These are phyloP conservation scores for Thymelicus acteon DNA, from an alignment of 2,888 invertebrate genomes.

Conservation along the genomic window DNA sequence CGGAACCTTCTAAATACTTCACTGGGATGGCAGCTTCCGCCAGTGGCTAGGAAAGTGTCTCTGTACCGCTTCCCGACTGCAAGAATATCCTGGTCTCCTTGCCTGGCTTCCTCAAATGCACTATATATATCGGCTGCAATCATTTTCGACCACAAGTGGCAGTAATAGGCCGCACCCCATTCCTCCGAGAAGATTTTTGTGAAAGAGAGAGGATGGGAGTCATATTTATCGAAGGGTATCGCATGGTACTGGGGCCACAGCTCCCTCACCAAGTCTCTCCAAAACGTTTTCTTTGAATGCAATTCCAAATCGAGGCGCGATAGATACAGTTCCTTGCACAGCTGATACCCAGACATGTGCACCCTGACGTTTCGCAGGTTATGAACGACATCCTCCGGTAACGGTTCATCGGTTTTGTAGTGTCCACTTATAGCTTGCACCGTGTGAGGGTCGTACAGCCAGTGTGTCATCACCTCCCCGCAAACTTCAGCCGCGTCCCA, in stretches of 20 bases:
- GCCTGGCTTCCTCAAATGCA: conserved; percentile 90
- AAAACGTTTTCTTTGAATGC: conserved; percentile 90
- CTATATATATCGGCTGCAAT: conserved; percentile 95
- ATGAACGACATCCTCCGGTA: conserved; percentile 87
- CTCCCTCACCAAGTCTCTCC: conserved; percentile 91
- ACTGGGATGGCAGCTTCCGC: conserved; percentile 92
- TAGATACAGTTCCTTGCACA: conserved; percentile 92
- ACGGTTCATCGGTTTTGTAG: conserved; percentile 88
- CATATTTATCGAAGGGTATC: conserved; percentile 90
- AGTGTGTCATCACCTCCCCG: conserved; percentile 92
- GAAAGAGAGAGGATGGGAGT: conserved; percentile 94
- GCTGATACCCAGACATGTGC: conserved; percentile 91
- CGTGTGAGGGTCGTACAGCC: conserved; percentile 88
- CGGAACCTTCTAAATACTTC: conserved; percentile 96
- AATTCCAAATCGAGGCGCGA: conserved; percentile 93
- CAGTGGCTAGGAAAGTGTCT: conserved; percentile 92
- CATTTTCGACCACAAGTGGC: conserved; percentile 93
- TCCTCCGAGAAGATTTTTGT: conserved; percentile 92
- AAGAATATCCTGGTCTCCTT: conserved; percentile 77
- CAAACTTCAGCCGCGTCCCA: conserved; percentile 96
- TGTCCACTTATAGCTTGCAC: conserved; percentile 89
- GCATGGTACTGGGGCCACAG: conserved; percentile 93
- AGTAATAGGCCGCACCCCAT: conserved; percentile 94
- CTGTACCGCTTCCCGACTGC: conserved; percentile 89
- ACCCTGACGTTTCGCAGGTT: conserved; percentile 86